Conservation (phyloP, 2,888 invertebrate species). For the Podotricha telesiphe region DNA sequence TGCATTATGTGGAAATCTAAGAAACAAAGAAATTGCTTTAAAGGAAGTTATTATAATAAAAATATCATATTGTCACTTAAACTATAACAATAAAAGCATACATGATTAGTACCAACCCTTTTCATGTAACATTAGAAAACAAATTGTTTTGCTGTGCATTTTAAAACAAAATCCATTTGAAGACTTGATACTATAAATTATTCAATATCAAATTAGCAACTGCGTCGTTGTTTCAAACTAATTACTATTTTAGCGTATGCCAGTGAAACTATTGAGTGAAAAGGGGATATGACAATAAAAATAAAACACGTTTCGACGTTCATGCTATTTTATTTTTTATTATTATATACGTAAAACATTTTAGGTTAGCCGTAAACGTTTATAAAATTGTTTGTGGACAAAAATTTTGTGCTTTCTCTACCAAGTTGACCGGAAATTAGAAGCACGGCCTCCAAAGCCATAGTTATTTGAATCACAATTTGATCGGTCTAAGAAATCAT, state of each 20-base stretch:
- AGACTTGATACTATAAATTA: constrained; percentile 7
- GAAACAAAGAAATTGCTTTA: too few relatives aligned
- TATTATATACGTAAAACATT: not conserved
- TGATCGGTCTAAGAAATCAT: not conserved
- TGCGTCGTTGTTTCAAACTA: not conserved
- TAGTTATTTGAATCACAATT: not conserved
- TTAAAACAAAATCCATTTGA: constrained; percentile 17
- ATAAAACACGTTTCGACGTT: not conserved
- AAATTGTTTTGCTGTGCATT: constrained; percentile 18
- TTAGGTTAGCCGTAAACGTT: not conserved
- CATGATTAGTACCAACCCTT: constrained; percentile 31
- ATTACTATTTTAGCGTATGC: not conserved
- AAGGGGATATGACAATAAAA: not conserved
- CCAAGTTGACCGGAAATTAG: constrained; percentile 1
- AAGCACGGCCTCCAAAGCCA: not conserved
- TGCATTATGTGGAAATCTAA: too few relatives aligned
- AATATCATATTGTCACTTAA: too few relatives aligned
- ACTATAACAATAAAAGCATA: not conserved
- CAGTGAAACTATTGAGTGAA: not conserved
- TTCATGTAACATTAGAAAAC: constrained; percentile 38
- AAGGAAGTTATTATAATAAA: too few relatives aligned
- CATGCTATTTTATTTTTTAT: not conserved
- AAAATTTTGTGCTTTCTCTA: not conserved
- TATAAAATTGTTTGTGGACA: not conserved
- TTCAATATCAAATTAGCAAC: constrained; percentile 15